Evolutionary conservation across 2,888 invertebrate genomes (phyloP), one percentile per base, ranked within the genome.

Genomic region (Diarsia brunnea): DNA sequence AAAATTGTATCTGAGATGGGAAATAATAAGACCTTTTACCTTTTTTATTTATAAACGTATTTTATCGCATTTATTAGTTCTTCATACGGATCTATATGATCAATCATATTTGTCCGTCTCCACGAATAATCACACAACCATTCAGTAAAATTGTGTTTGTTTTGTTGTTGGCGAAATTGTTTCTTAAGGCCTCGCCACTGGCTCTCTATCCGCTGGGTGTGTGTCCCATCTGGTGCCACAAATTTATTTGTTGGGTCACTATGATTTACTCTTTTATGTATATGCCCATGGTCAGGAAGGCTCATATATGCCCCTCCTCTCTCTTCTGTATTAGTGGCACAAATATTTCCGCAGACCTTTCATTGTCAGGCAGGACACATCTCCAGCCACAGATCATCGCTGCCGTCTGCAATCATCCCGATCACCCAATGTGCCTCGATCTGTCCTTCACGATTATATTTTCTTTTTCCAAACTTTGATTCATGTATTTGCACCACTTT

Each of bases 401-500:
- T 53, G 21, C 53, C 71, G 27, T 21, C 43, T 14, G 63, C 63
- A 0, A 51, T 63, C 63, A 53, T 43, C 0, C 43, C 70, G 4
- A 71, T n/a, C 0, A 63, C 31, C 70, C 70, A 73, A 24, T 55
- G 45, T 16, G 58, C 58, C 45, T 69, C 74, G 7, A 63, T 63
- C 7, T 49, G 70, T 19, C 49, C 19, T 49, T 65, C 58, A 38
- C 38, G 19, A 43, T 65, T 75, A 8, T 43, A 65, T 49, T 65
- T 70, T 12, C 47, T 2, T 49, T 60, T 65, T 4, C 43, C 60
- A 58, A 75, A 71, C 7, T 69, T 63, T 0, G 63, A 71, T 14
- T 80, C 51, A 2, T 68, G 45, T 7, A 68, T 73, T 61, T 73
- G 66, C 0, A 73, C 61, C 0, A 68, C 21, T 51, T 73, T 61